These are phyloP conservation scores for Coluber constrictor DNA, from an alignment of 2,797 vertebrate genomes.

Conservation along the genomic window DNA sequence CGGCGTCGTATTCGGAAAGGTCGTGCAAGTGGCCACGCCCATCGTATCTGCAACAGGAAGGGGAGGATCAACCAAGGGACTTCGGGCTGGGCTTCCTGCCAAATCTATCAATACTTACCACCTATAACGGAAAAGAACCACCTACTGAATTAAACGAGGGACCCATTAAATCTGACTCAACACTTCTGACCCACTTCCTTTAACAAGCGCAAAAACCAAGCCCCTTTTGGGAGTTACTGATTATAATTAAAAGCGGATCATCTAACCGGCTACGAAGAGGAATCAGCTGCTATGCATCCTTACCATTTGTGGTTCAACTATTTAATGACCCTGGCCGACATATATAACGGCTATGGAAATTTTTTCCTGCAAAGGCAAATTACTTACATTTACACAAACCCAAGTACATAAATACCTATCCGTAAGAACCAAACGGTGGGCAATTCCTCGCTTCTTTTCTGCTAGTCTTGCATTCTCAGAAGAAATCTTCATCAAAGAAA, in stretches of 20 bases:
- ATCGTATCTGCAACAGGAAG: slow-evolving; percentile 93
- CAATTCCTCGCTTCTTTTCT: slow-evolving; percentile 96
- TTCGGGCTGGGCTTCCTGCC: slow-evolving; percentile 51
- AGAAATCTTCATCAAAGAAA: slow-evolving; percentile 96
- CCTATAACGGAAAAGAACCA: slow-evolving; percentile 53
- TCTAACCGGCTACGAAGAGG: slow-evolving; percentile 61
- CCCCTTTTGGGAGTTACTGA: slow-evolving; percentile 58
- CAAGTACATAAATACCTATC: slow-evolving; percentile 99
- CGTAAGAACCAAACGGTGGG: slow-evolving; percentile 98
- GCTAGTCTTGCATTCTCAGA: slow-evolving; percentile 95
- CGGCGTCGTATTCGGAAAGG: slow-evolving; percentile 97
- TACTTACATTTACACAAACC: slow-evolving; percentile 99
- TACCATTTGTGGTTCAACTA: slow-evolving; percentile 91
- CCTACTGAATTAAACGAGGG: slow-evolving; percentile 59
- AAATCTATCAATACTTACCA: slow-evolving; percentile 70
- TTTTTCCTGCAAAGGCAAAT: slow-evolving; percentile 74
- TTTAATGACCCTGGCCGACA: slow-evolving; percentile 75
- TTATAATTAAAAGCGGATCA: slow-evolving; percentile 66
- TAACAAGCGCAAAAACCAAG: slow-evolving; percentile 42
- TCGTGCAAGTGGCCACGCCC: slow-evolving; percentile 99
- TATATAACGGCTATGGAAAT: background rate
- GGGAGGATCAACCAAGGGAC: slow-evolving; percentile 73
- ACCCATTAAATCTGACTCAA: slow-evolving; percentile 64
- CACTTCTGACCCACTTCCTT: slow-evolving; percentile 63
- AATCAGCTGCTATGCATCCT: slow-evolving; percentile 74